Conservation (phyloP, 2,113 vertebrate genomes). For the Dicrurus megarhynchus region DNA sequence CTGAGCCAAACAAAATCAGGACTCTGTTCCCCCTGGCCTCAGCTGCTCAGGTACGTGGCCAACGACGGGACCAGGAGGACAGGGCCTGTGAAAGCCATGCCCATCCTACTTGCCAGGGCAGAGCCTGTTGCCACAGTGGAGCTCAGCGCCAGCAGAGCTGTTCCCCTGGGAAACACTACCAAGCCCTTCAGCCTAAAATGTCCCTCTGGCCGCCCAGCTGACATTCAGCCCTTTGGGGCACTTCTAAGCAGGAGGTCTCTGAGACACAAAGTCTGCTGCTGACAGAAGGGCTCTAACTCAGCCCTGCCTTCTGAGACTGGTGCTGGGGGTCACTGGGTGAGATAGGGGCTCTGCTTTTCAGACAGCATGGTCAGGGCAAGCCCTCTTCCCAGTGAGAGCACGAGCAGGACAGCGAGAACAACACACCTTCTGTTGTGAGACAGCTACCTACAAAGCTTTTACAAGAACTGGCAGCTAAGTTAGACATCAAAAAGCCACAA, state of each 20-base stretch:
- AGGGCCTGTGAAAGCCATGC: neutral
- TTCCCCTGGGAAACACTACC: neutral
- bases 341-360: neutral
- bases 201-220: neutral
- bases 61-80: neutral
- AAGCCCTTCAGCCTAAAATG: neutral
- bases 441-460: neutral
- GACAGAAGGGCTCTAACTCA: neutral
- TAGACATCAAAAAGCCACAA: neutral
- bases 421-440: neutral
- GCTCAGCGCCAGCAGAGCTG: fast-evolving
- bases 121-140: neutral
- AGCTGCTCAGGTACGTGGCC: neutral
- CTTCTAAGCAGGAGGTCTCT: neutral
- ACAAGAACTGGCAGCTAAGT: neutral
- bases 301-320: neutral
- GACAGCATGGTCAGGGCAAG: neutral
- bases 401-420: neutral
- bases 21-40: neutral
- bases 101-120: neutral
- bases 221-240: neutral
- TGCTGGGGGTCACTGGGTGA: neutral
- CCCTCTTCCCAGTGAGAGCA: neutral
- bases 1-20: neutral
- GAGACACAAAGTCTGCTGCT: neutral